Evolutionary conservation across 2,888 invertebrate species (phyloP), one percentile per base, ranked within the genome.

Genomic region (Synergus umbraculus): DNA sequence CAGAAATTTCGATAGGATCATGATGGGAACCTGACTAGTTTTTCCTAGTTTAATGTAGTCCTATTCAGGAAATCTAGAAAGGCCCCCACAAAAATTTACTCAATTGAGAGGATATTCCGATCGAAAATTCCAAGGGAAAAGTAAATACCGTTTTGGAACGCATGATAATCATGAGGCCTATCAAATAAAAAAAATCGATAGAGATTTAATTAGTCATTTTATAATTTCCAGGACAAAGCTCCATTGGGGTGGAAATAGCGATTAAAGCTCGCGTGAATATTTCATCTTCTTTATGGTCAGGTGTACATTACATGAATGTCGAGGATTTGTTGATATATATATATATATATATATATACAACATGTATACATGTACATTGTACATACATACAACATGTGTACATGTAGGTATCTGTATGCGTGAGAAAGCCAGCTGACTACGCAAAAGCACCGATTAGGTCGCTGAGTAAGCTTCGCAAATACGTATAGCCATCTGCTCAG

Each of bases 211-310:
- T 58, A 58, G 0, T 58, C 58, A 7, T 63, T 63, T 63, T 63
- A 22, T 63, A 63, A 12, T 5, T 60, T 60, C 1, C 18, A 18
- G 22, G 22, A 4, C 22, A 60, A 60, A 60, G 60, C 22, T 81
- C 73, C 66, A 69, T 79, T 43, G 60, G 76, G 29, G 65, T 54
- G 65, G 54, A 67, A 78, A 76, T 13, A 58, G 60, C 63, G 76
- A 78, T 76, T 78, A 76, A 69, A 29, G 77, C 43, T 65, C 9
- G 63, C 43, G 12, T 77, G 81, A 79, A 81, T 80, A 67, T 78
- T 81, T 80, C 67, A 76, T 78, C 37, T 63, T 22, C 29, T 29
- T 22, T 63, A 13, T 29, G 5, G 18, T 18, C 58, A 18, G 9
- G 58, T 18, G 10, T 58, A 18, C 58, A 18, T 58, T 58, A 18